phyloP scores from a whole-genome alignment of 1,140 invertebrate species.

The Drosophila sulfurigaster region DNA sequence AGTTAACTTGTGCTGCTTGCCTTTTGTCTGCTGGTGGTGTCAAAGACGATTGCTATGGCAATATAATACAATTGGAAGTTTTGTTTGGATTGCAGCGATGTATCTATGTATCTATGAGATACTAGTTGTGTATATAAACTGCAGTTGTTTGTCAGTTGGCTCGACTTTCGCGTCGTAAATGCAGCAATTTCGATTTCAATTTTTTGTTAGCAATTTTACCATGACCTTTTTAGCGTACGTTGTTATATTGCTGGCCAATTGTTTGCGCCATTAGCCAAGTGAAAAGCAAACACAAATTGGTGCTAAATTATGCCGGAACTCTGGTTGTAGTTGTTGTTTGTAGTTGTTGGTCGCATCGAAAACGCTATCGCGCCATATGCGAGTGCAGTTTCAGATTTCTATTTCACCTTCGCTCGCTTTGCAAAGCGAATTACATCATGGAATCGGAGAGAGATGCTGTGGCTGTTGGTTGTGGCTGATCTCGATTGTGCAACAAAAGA shows the following conservation, averaged over 20 bases:
- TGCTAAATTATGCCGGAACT: conserved; percentile 82
- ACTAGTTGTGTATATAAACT: conserved; percentile 11
- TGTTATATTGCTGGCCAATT: conserved; percentile 54
- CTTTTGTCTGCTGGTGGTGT: conserved; percentile 16
- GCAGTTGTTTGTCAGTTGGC: conserved; percentile 30
- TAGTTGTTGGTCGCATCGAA: conserved; percentile 24
- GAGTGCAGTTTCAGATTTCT: conserved; percentile 14
- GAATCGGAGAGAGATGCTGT: not conserved
- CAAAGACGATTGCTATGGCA: conserved; percentile 60
- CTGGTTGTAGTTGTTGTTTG: not conserved
- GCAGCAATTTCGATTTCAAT: conserved; percentile 80
- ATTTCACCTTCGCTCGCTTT: not conserved
- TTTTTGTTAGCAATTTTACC: conserved; percentile 74
- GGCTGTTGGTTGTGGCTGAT: not conserved
- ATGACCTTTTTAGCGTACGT: conserved; percentile 70
- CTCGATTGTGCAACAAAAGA: conserved; percentile 57
- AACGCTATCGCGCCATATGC: conserved; percentile 51
- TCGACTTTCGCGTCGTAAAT: conserved; percentile 76
- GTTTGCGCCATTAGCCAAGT: conserved; percentile 70
- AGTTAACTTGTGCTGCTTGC: conserved; percentile 44
- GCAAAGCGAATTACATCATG: conserved; percentile 56
- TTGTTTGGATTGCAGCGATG: conserved; percentile 47
- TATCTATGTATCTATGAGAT: conserved; percentile 46
- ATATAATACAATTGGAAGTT: conserved; percentile 29
- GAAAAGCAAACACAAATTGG: conserved; percentile 81